Percentiles rank a stretch among this genome's conserved stretches.
Conservation (phyloP, 2,797 vertebrate species). For the Phataginus tricuspis region DNA sequence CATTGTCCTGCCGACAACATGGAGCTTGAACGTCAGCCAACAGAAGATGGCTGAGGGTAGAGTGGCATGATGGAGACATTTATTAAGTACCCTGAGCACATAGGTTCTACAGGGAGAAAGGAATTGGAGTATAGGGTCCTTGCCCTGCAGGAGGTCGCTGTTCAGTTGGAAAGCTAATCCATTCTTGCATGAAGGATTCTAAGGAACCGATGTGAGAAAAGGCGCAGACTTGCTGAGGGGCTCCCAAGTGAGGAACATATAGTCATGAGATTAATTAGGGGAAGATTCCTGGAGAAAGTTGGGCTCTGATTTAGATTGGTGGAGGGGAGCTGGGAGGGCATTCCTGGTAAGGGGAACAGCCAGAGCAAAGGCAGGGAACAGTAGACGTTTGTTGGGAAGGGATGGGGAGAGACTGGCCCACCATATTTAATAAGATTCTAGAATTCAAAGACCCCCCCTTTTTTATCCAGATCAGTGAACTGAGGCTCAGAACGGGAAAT, state of each 20-base stretch:
- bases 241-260: not conserved
- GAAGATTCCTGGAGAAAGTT: not conserved
- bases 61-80: not conserved
- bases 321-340: not conserved
- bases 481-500: not conserved
- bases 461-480: not conserved
- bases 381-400: not conserved
- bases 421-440: not conserved
- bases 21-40: not conserved
- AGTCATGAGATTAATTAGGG: not conserved
- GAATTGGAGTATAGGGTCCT: not conserved
- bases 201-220: not conserved
- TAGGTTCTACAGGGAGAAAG: not conserved
- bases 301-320: not conserved
- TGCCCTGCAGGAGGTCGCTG: not conserved
- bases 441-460: not conserved
- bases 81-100: not conserved
- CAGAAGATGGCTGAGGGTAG: not conserved
- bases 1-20: not conserved
- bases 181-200: not conserved
- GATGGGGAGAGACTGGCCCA: not conserved
- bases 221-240: not conserved
- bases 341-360: not conserved
- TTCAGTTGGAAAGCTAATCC: not conserved
- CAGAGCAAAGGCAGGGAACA: not conserved